Conservation (phyloP, 2,797 vertebrate species). For the Bucorvus abyssinicus region DNA sequence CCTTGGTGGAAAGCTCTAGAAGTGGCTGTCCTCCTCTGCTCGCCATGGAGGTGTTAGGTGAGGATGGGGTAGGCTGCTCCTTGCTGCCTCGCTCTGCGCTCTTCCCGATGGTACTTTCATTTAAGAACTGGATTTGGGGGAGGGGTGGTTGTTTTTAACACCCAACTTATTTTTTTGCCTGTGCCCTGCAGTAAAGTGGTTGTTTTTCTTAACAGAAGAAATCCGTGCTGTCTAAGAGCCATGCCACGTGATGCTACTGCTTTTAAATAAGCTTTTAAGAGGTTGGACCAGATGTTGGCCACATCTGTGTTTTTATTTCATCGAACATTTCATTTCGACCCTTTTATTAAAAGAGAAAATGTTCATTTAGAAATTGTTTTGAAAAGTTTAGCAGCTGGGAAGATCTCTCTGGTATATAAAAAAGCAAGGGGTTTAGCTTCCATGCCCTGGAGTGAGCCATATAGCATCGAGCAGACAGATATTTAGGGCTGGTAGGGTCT, state of each 20-base stretch:
- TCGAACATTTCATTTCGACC: not conserved
- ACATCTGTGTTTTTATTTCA: slow-evolving; percentile 66
- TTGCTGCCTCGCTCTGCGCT: not conserved
- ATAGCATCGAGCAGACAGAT: not conserved
- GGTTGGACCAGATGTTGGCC: slow-evolving; percentile 58
- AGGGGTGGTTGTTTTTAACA: not conserved
- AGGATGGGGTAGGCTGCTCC: not conserved
- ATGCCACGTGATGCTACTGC: slow-evolving; percentile 45
- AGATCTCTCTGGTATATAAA: not conserved
- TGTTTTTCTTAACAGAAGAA: slow-evolving; percentile 41
- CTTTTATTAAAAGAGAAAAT: slow-evolving; percentile 55
- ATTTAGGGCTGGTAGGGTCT: not conserved
- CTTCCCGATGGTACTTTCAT: not conserved
- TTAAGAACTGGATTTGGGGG: not conserved
- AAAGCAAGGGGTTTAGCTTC: not conserved
- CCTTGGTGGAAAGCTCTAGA: not conserved
- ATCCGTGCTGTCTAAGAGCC: not conserved
- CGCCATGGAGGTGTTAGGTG: not conserved
- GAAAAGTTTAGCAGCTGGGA: slow-evolving; percentile 32
- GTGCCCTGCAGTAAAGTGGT: slow-evolving; percentile 31
- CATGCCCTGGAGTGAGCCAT: not conserved
- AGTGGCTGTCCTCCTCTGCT: fast-evolving
- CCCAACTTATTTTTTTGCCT: slow-evolving; percentile 18
- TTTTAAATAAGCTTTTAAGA: slow-evolving; percentile 68
- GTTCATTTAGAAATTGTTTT: slow-evolving; percentile 27